A percentile compares a stretch with the other conserved stretches of the same genome.
These are phyloP conservation scores for Ptychobarbus kaznakovi DNA, from an alignment of 2,797 vertebrate species.

Conservation along the genomic window DNA sequence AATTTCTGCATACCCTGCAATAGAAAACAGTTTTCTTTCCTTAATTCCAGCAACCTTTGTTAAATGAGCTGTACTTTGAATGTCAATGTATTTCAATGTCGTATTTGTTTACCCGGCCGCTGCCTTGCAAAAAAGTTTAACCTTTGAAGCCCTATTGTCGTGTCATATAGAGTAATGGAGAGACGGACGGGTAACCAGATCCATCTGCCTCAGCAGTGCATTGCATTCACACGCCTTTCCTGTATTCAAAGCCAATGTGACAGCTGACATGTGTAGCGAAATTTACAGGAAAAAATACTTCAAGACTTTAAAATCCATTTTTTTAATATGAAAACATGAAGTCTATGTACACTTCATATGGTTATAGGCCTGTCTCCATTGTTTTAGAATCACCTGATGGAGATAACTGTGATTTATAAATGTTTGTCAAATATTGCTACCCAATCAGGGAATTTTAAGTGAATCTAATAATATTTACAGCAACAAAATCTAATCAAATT, in stretches of 20 bases:
- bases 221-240: constrained; percentile 10
- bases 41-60: constrained; percentile 1
- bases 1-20: background rate
- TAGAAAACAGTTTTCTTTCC: background rate
- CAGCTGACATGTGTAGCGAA: background rate
- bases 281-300: background rate
- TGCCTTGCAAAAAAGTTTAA: background rate
- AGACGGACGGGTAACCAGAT: constrained; percentile 19
- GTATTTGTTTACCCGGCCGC: constrained; percentile 16
- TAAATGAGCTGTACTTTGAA: constrained; percentile 23
- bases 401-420: background rate
- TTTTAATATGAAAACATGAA: background rate
- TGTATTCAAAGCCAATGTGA: background rate
- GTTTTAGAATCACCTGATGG: background rate
- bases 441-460: background rate
- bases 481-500: background rate
- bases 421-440: background rate
- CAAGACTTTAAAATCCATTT: background rate
- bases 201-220: constrained; percentile 15
- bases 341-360: background rate
- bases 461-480: background rate
- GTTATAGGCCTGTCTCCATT: background rate
- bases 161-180: constrained; percentile 24
- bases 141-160: constrained; percentile 9
- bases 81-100: background rate